These are phyloP conservation scores for Chaetodon auriga DNA, from an alignment of 2,113 vertebrate species.

Conservation along the genomic window DNA sequence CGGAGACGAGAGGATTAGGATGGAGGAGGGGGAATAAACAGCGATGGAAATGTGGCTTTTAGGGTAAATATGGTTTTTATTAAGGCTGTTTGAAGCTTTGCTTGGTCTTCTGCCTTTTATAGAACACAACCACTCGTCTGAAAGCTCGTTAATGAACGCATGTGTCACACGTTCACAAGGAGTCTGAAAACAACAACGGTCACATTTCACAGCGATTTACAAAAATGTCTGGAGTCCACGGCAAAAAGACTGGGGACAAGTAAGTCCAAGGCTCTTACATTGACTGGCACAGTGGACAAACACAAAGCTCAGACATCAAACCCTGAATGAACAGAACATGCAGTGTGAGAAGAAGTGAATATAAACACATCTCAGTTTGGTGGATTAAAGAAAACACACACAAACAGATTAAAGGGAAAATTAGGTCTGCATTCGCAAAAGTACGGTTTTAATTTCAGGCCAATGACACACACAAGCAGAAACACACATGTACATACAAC, in stretches of 20 bases:
- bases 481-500: not conserved
- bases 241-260: not conserved
- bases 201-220: slow-evolving; percentile 1
- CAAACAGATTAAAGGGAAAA: too few species aligned
- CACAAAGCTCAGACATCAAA: too few species aligned
- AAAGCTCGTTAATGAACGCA: not conserved
- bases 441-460: too few species aligned
- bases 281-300: too few species aligned
- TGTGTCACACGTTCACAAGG: not conserved
- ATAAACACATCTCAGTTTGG: too few species aligned
- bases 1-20: not conserved
- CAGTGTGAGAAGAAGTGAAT: too few species aligned
- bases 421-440: too few species aligned
- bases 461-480: too few species aligned
- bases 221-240: not conserved
- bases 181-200: not conserved
- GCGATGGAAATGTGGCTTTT: too few species aligned
- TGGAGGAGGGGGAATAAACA: not conserved
- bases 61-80: not conserved
- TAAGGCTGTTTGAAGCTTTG: not conserved
- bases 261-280: not conserved
- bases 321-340: too few species aligned
- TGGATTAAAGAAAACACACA: too few species aligned
- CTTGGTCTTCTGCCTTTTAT: not conserved
- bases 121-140: not conserved